Percentiles rank a stretch among this genome's conserved stretches.
Conservation (phyloP, 1,140 invertebrate genomes). For the Tyrophagus putrescentiae region DNA sequence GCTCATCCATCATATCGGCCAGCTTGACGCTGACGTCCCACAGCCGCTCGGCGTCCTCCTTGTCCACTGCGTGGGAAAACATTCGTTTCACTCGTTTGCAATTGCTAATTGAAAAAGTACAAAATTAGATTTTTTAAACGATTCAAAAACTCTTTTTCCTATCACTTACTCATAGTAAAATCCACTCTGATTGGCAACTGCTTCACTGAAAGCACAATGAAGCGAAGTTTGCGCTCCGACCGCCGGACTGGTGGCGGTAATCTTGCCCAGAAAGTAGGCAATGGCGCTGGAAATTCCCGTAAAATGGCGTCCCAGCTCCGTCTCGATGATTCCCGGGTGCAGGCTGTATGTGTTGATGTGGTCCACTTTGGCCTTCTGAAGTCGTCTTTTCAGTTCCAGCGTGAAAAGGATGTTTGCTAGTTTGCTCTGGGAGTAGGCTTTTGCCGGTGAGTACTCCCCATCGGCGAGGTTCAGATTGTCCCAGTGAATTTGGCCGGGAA, state of each 20-base stretch:
- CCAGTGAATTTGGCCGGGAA: conserved; percentile 18
- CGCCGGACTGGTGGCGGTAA: conserved; percentile 9
- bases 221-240: conserved; percentile 59
- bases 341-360: conserved; percentile 21
- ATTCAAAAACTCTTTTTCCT: not conserved
- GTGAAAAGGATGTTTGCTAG: conserved; percentile 76
- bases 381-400: conserved; percentile 54
- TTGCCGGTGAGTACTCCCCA: conserved; percentile 9
- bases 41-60: not conserved
- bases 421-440: conserved; percentile 69
- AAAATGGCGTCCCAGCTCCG: conserved; percentile 24
- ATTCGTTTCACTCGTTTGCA: not conserved
- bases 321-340: conserved; percentile 25
- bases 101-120: not conserved
- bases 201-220: conserved; percentile 46
- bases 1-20: no score
- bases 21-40: not conserved
- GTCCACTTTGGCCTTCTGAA: conserved; percentile 41
- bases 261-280: conserved; percentile 17
- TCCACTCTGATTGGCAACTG: not conserved
- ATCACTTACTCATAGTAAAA: not conserved
- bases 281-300: not conserved
- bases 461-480: conserved; percentile 26
- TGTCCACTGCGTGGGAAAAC: not conserved
- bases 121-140: not conserved